Conservation (phyloP, 2,113 vertebrate species). For the Abramis brama region DNA sequence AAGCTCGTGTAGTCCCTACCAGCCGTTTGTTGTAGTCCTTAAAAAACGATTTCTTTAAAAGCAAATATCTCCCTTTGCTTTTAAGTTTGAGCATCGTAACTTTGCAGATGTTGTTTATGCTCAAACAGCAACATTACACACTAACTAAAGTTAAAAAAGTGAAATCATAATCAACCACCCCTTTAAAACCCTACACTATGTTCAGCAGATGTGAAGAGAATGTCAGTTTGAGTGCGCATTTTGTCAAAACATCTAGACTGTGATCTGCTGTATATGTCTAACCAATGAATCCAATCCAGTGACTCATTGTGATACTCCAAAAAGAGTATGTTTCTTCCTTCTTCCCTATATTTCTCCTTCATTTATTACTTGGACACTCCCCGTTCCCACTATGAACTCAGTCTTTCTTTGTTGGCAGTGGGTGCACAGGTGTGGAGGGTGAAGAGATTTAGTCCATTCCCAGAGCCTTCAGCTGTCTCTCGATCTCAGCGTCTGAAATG, state of each 20-base stretch:
- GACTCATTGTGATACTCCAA: background rate
- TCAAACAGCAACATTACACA: no score
- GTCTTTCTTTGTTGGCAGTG: conserved; percentile 33
- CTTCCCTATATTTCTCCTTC: conserved; percentile 1
- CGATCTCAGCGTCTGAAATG: conserved; percentile 96
- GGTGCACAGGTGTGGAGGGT: conserved; percentile 29
- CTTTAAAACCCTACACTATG: conserved; percentile 15
- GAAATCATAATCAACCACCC: no score
- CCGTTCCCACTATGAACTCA: conserved; percentile 9
- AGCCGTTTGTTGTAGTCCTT: no score
- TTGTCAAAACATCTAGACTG: background rate
- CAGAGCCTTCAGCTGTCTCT: conserved; percentile 92
- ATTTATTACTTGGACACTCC: conserved; percentile 26
- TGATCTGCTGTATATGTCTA: background rate
- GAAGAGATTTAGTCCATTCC: conserved; percentile 85
- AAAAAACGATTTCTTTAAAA: no score
- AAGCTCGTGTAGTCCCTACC: no score
- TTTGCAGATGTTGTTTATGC: no score
- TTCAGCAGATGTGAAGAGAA: background rate
- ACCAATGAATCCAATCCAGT: background rate
- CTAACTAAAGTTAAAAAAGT: no score
- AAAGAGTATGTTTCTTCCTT: background rate
- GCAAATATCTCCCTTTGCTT: no score
- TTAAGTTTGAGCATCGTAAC: no score
- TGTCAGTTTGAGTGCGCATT: background rate